Evolutionary conservation across 2,797 vertebrate genomes (phyloP).

Genomic region (Mastacembelus armatus): DNA sequence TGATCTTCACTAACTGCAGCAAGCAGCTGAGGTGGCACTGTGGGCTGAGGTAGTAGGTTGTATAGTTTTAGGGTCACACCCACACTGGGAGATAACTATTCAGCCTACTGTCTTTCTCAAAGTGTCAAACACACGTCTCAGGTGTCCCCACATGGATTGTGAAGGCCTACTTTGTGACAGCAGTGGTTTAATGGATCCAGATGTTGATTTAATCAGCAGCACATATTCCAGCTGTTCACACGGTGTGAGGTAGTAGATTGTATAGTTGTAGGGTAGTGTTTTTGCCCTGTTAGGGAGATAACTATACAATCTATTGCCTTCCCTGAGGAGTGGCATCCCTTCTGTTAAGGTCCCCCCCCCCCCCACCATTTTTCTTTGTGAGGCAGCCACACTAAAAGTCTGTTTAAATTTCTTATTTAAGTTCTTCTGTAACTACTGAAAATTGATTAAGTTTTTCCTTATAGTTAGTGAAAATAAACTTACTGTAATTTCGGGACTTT

Average conservation of each 20-base stretch:
- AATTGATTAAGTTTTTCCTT: no score
- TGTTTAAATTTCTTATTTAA: no score
- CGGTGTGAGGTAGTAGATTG: slow-evolving; percentile 99
- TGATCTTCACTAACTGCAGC: not conserved
- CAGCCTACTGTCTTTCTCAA: slow-evolving; percentile 99
- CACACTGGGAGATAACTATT: slow-evolving; percentile 99
- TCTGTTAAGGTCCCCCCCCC: no score
- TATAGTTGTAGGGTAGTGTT: slow-evolving; percentile 97
- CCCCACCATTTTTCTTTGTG: not conserved
- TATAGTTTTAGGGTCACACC: slow-evolving; percentile 99
- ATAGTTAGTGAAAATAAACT: no score
- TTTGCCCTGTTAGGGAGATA: slow-evolving; percentile 95
- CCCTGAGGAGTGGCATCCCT: slow-evolving; percentile 87
- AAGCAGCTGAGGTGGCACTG: slow-evolving; percentile 74
- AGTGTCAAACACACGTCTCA: slow-evolving; percentile 80
- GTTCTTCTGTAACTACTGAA: no score
- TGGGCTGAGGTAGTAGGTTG: slow-evolving; percentile 99
- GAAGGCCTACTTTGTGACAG: not conserved
- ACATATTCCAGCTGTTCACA: slow-evolving; percentile 70
- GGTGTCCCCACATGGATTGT: no score
- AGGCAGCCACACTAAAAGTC: not conserved
- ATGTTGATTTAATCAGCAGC: not conserved
- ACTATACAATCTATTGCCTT: slow-evolving; percentile 99
- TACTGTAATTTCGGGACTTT: no score
- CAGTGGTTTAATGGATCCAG: not conserved